A percentile compares a stretch with the other conserved stretches of the same genome.
These are phyloP conservation scores for Apantesis nais DNA, from an alignment of 2,888 invertebrate species.

Conservation along the genomic window DNA sequence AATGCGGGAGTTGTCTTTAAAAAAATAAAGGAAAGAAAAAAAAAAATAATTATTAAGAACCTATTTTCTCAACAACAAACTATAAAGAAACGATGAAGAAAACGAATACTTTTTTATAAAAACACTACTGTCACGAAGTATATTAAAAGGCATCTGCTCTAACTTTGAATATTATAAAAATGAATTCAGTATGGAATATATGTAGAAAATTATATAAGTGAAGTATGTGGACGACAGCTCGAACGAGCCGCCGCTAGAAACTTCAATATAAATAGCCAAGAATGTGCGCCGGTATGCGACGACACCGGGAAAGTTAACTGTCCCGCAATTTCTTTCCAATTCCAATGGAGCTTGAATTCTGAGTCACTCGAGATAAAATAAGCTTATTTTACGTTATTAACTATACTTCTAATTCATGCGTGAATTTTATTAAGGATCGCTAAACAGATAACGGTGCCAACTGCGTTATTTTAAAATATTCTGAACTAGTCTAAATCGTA, in stretches of 20 bases:
- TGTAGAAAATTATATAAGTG: slow-evolving; percentile 32
- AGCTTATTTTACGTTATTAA: neutral
- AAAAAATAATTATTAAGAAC: too few relatives aligned
- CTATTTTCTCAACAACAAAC: too few relatives aligned
- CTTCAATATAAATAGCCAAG: slow-evolving; percentile 60
- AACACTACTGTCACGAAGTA: neutral
- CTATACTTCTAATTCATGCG: neutral
- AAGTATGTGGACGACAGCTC: slow-evolving; percentile 53
- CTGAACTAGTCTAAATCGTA: neutral
- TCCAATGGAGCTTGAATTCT: slow-evolving; percentile 20
- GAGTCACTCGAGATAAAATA: slow-evolving; percentile 11
- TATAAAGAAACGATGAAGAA: too few relatives aligned
- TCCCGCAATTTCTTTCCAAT: slow-evolving; percentile 38
- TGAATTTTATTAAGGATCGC: neutral
- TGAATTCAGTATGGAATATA: slow-evolving; percentile 28
- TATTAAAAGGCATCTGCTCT: neutral
- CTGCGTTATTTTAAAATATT: neutral
- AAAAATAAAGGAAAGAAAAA: too few relatives aligned
- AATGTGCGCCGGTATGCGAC: slow-evolving; percentile 53
- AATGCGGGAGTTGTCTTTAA: too few relatives aligned
- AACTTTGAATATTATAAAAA: slow-evolving; percentile 18
- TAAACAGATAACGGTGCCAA: neutral
- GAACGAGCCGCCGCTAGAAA: slow-evolving; percentile 51
- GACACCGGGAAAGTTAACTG: slow-evolving; percentile 44
- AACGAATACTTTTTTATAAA: too few relatives aligned